phyloP scores from a whole-genome alignment of 2,113 vertebrate genomes.

The Calyptomena viridis region DNA sequence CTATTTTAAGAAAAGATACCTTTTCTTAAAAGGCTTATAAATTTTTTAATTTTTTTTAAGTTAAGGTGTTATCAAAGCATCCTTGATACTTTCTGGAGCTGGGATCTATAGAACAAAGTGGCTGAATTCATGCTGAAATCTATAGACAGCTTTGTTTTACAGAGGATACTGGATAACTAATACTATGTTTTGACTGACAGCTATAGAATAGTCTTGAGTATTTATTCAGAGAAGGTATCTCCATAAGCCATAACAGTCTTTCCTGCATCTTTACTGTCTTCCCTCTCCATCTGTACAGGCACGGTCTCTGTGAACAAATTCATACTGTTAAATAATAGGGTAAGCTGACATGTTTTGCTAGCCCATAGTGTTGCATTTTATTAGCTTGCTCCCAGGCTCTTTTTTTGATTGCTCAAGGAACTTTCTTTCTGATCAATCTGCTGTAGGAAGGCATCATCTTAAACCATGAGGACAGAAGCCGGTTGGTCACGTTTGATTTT shows the following conservation, averaged over 20 bases:
- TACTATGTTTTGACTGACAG: too few relatives aligned
- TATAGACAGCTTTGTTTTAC: neutral
- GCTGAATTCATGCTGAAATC: neutral
- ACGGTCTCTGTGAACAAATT: neutral
- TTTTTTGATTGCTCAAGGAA: neutral
- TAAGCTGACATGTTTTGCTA: neutral
- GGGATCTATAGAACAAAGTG: neutral
- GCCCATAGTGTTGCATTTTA: neutral
- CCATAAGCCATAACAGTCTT: neutral
- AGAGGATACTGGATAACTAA: neutral
- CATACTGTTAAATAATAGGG: neutral
- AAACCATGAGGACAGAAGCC: neutral
- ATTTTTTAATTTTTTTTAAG: too few relatives aligned
- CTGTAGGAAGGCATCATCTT: neutral
- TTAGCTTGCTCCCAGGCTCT: neutral
- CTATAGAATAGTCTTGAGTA: too few relatives aligned
- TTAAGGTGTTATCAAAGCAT: too few relatives aligned
- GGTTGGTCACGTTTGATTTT: neutral
- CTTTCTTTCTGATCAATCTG: neutral
- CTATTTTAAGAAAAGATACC: too few relatives aligned
- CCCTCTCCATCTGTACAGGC: neutral
- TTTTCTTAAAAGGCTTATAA: too few relatives aligned
- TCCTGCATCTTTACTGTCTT: neutral
- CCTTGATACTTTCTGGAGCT: too few relatives aligned
- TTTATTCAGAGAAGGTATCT: neutral